A percentile compares a stretch with the other conserved stretches of the same genome.
These are phyloP conservation scores for Drosophila persimilis DNA, from an alignment of 1,140 invertebrate genomes.

Conservation along the genomic window DNA sequence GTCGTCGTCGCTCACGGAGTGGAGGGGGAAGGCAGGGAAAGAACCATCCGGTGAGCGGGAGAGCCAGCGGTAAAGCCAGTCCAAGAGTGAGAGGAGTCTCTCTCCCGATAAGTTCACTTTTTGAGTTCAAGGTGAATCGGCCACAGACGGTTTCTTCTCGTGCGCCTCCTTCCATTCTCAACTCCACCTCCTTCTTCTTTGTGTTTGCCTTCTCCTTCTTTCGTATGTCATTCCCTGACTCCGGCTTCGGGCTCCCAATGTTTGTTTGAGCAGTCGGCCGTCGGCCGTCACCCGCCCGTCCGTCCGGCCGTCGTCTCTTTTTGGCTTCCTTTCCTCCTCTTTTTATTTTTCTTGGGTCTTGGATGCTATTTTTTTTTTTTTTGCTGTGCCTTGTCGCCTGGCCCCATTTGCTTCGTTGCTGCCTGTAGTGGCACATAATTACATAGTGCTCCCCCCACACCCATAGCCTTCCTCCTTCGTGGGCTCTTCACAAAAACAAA, in stretches of 20 bases:
- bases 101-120: conserved; percentile 63
- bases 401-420: conserved; percentile 67
- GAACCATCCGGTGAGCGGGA: too few relatives aligned
- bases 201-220: conserved; percentile 18
- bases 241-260: conserved; percentile 26
- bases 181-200: conserved; percentile 6
- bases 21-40: too few relatives aligned
- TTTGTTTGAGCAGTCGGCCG: conserved; percentile 21
- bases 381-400: conserved; percentile 20
- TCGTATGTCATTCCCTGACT: conserved; percentile 52
- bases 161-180: not conserved
- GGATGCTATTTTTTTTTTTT: conserved; percentile 11
- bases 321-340: conserved; percentile 26
- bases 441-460: conserved; percentile 36
- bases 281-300: conserved; percentile 13
- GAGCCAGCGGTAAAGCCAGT: too few relatives aligned
- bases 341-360: not conserved
- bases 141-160: conserved; percentile 34
- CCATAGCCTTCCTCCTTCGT: conserved; percentile 1
- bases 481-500: conserved; percentile 16
- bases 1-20: too few relatives aligned
- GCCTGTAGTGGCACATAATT: conserved; percentile 74
- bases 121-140: conserved; percentile 77
- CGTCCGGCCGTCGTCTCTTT: conserved; percentile 21
- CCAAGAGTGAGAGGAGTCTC: conserved; percentile 13